Base-by-base conservation (phyloP, 2,797 vertebrate species). In the Neoniphon sammara region DNA sequence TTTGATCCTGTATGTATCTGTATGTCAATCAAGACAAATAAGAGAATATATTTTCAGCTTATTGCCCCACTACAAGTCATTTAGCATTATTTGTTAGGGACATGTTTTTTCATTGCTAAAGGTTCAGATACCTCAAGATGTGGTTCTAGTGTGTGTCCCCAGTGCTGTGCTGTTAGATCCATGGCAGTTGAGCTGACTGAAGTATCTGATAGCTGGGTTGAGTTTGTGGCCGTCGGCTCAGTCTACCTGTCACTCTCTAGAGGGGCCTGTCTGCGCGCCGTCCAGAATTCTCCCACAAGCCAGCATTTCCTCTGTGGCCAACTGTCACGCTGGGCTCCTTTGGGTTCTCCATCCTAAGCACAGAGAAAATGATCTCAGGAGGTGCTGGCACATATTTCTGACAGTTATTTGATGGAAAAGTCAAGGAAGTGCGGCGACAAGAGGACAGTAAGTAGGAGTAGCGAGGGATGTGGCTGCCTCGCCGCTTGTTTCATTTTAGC, bases 261-360 rank as follows among this genome's bases (percentile, higher is more conserved):
- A 76, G 73, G 73, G 5, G 14, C 36, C 49, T 42, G 63, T 77
- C 73, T 72, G 47, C 39, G 39, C 20, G 60, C 74, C 62, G 70
- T 69, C 81, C 81, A 74, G 59, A 75, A 58, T 62, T n/a, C 52
- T 6, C 71, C 54, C 39, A 21, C 74, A 66, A 77, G 70, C 47
- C n/a, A 47, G 49, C 57, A 39, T 63, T 50, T 70, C 60, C 70
- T 73, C 54, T 7, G 67, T 11, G 55, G 61, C 49, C 15, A 9
- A 70, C 58, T 65, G 77, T 84, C 69, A 20, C 49, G 2, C 23
- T 5, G 27, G 27, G 49, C 59, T 66, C 62, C 27, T 44, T 17
- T 23, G 50, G 21, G 20, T 3, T 27, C 11, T 53, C 21, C 20
- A 53, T 53, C 20, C 14, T 15, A 10, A 12, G 36, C 36, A 39